Conservation (phyloP, 92 coral and sea anemone species). For the Heliopora coerulea region DNA sequence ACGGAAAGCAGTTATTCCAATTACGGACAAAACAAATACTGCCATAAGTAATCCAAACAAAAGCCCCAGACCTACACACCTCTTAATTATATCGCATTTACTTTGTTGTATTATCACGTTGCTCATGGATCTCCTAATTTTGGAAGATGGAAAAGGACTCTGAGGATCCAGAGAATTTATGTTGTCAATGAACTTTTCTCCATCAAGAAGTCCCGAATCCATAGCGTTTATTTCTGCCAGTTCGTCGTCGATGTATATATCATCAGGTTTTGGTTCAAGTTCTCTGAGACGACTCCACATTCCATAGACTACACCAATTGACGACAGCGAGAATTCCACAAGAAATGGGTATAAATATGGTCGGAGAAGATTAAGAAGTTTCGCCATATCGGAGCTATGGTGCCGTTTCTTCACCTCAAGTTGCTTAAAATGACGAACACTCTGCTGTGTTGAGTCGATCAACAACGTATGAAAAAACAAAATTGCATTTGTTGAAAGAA, state of each 20-base stretch:
- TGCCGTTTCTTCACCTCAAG: constrained; percentile 53
- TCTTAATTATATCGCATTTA: constrained; percentile 70
- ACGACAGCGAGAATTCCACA: constrained; percentile 86
- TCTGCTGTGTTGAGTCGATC: constrained; percentile 75
- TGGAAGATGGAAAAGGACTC: constrained; percentile 23
- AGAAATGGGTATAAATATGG: constrained; percentile 95
- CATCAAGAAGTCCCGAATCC: constrained; percentile 78
- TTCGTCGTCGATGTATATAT: constrained; percentile 96
- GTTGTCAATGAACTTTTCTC: constrained; percentile 76
- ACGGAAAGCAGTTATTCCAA: constrained; percentile 79
- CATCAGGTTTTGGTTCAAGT: constrained; percentile 97
- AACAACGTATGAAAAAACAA: constrained; percentile 91
- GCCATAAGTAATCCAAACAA: constrained; percentile 84
- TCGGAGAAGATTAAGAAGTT: constrained; percentile 83
- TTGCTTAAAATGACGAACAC: constrained; percentile 53
- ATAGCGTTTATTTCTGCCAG: constrained; percentile 92
- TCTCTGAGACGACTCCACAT: constrained; percentile 98
- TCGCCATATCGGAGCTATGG: constrained; percentile 79
- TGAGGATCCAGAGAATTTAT: constrained; percentile 64
- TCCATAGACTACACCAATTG: constrained; percentile 89
- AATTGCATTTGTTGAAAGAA: constrained; percentile 91
- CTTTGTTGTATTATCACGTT: constrained; percentile 86
- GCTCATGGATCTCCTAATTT: constrained; percentile 65
- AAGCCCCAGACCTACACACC: constrained; percentile 85
- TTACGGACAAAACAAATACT: constrained; percentile 80